phyloP scores from a whole-genome alignment of 2,797 vertebrate genomes.

The Notolepis coatsorum region DNA sequence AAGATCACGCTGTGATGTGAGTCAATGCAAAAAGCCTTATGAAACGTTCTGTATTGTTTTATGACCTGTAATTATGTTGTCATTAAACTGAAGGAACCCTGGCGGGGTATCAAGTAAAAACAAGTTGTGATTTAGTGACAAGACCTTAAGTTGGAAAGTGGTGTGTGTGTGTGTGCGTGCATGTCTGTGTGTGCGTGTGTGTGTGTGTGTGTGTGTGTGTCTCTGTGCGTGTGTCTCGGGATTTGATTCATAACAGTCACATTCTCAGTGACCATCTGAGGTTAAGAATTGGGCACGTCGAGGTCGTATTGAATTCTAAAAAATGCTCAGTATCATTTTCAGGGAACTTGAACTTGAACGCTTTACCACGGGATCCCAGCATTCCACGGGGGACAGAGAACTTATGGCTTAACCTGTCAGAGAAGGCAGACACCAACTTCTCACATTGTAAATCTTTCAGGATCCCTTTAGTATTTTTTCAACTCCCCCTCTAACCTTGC shows the following conservation, averaged over 20 bases:
- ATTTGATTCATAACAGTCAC: too few relatives aligned
- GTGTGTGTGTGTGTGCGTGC: too few relatives aligned
- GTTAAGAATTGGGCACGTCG: background rate
- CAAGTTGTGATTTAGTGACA: too few relatives aligned
- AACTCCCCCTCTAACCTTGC: conserved; percentile 37
- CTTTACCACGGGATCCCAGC: conserved; percentile 32
- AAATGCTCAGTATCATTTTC: conserved; percentile 10
- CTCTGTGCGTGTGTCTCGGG: background rate
- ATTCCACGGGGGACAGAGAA: conserved; percentile 31
- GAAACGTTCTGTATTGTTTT: too few relatives aligned
- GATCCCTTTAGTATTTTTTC: conserved; percentile 49
- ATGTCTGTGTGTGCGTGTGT: too few relatives aligned
- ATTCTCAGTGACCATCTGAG: background rate
- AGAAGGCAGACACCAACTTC: conserved; percentile 36
- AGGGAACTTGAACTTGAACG: background rate
- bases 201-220: background rate
- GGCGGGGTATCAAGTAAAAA: too few relatives aligned
- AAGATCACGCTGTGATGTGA: too few relatives aligned
- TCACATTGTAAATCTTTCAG: conserved; percentile 69
- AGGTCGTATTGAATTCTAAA: conserved; percentile 7
- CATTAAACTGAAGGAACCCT: too few relatives aligned
- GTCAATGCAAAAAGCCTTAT: too few relatives aligned
- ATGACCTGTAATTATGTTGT: too few relatives aligned
- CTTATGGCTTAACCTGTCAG: conserved; percentile 39
- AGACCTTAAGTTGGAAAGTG: too few relatives aligned